These are phyloP conservation scores for Ladona fulva DNA, from an alignment of 1,140 invertebrate species.

Conservation along the genomic window DNA sequence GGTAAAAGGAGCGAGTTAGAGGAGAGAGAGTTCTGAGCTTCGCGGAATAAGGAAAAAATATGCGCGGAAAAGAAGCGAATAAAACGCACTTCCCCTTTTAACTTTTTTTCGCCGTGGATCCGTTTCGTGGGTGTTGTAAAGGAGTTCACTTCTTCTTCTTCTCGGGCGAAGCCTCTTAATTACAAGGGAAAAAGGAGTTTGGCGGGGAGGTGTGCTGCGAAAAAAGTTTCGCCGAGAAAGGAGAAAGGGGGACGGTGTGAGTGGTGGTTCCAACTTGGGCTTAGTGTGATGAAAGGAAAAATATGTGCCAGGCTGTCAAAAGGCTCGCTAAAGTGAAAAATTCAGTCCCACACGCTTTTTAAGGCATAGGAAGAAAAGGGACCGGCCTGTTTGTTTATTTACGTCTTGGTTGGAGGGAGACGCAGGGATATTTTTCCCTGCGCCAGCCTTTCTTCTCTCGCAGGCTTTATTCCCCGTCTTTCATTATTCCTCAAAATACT, in stretches of 20 bases:
- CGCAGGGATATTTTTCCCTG: neutral
- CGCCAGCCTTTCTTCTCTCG: neutral
- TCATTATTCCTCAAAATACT: neutral
- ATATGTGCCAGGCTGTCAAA: neutral
- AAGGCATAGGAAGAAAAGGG: neutral
- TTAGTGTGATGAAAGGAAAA: neutral
- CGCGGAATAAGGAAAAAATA: neutral
- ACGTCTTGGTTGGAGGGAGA: neutral
- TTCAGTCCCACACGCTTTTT: neutral
- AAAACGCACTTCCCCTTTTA: neutral
- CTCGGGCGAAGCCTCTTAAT: neutral
- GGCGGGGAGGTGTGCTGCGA: neutral
- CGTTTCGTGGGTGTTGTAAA: neutral
- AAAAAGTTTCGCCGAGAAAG: neutral
- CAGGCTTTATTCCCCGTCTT: neutral
- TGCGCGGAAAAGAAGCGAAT: neutral
- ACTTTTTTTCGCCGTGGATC: neutral
- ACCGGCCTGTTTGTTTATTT: neutral
- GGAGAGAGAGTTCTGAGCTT: neutral
- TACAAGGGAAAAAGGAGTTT: neutral
- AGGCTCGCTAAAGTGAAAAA: constrained; percentile 5
- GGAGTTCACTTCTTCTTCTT: neutral
- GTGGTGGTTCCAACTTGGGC: neutral
- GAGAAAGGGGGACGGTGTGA: too few species aligned
- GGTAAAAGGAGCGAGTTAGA: neutral